Base-by-base conservation (phyloP, 2,888 invertebrate species). In the Pristionchus mayeri region DNA sequence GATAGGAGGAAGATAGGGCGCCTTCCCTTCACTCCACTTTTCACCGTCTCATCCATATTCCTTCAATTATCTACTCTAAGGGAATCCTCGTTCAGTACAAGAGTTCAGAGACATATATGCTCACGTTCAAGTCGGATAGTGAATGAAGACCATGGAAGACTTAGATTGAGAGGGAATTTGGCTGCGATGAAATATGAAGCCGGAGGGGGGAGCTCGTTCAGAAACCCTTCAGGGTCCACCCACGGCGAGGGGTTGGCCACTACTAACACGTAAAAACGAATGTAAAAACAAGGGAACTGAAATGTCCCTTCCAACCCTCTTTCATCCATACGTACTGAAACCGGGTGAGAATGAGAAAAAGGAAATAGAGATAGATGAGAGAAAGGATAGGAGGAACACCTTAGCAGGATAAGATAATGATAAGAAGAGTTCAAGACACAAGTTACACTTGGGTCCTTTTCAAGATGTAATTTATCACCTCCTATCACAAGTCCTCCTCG, bases 351-450 rank as follows among this genome's bases (percentile, higher is more conserved):
- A 34, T 24, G 24, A 60, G 34, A 63, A 34, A 21, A 57, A 4
- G 34, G 21, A 27, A 34, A 34, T 11, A 4, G 34, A 63, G 63
- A 63, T 27, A 63, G 63, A 63, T 63, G 18, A 63, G 34, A 27
- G 63, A 63, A 63, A 34, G 63, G 63, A 63, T 63, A 37, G 63
- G 18, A 27, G n/a, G 63, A 34, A 63, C 34, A 11, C 27, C 30
- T 16, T 34, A 34, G 34, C 63, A 63, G 3, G 34, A 34, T 9
- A 63, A 34, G 63, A n/a, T 4, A n/a, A 60, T 24, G 60, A 60
- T 60, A 63, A 21, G 27, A 34, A 63, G 63, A 63, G 63, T 63
- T 63, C 63, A 63, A 63, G 63, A 18, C 63, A 63, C 63, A 63
- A 63, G 63, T 63, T 63, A 63, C 63, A 63, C 63, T 63, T 21